Base-by-base conservation (phyloP, 2,888 invertebrate species). In the Nemoura dubitans region DNA sequence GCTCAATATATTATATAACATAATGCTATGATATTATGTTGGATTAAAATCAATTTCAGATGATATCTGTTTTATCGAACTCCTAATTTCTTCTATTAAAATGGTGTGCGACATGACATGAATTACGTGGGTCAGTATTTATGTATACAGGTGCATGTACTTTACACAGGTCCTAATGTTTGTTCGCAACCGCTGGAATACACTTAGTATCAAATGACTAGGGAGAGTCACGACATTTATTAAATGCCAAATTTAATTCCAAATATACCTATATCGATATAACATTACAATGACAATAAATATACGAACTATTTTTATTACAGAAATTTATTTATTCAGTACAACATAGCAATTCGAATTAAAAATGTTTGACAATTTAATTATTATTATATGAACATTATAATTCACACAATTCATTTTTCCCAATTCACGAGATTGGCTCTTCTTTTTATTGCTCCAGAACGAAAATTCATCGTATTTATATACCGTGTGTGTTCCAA, bases 381-480 rank as follows among this genome's bases (percentile, higher is more conserved):
- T 59, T 7, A 59, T 59, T 7, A 59, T 59, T 59, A 59, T 59
- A 59, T 59, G 59, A 59, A 59, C 59, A 59, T 59, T 59, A 59
- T 59, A 59, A 59, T 59, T 59, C 59, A 59, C 59, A 59, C 59
- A 59, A 59, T 59, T 59, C 59, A 59, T 59, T 59, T n/a, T 21
- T 3, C 59, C 59, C 59, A 59, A 59, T 14, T 21, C 59, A 59
- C 59, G 59, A 59, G 21, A 59, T 59, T 59, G 59, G 59, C 29
- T 29, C 36, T 80, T 80, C 26, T 36, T 86, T 36, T 77, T 86
- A 86, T 86, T 86, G 86, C 86, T 78, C 36, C 76, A n/a, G 86
- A 86, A 86, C 84, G 30, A 83, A 86, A 84, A 76, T 76, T 59
- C 16, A 30, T 29, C 81, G 26, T 81, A 30, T 29, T 28, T 81